Percentiles rank a stretch among this genome's conserved stretches.
These are phyloP conservation scores for Dolichallabes microphthalmus DNA, from an alignment of 2,113 vertebrate genomes.

Conservation along the genomic window DNA sequence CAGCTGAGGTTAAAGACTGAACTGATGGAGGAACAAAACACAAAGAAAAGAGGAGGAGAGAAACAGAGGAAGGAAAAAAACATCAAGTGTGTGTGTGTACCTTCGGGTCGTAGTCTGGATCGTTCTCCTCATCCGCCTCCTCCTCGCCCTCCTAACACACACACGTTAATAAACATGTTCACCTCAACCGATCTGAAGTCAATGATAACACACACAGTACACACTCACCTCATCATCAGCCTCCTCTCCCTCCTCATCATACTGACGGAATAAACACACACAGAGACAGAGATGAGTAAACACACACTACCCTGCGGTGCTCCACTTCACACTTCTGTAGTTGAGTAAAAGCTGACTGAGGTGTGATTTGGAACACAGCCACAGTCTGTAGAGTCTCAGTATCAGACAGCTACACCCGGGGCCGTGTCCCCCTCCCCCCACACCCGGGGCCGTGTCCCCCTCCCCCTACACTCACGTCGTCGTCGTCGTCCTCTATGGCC, in stretches of 20 bases:
- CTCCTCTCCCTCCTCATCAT: constrained; percentile 98
- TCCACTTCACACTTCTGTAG: not conserved
- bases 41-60: too few species aligned
- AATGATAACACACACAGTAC: not conserved
- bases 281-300: not conserved
- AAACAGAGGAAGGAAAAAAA: too few species aligned
- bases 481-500: constrained; percentile 97
- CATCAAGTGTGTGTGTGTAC: constrained; percentile 61
- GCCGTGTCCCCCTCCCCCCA: too few species aligned
- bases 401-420: not conserved
- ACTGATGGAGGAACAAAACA: too few species aligned
- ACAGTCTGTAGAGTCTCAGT: too few species aligned
- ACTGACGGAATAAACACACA: constrained; percentile 73
- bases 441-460: not conserved
- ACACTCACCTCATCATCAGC: constrained; percentile 92
- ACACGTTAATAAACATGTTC: not conserved
- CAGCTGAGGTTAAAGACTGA: too few species aligned
- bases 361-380: not conserved
- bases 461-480: constrained; percentile 78
- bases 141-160: constrained; percentile 89
- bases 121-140: constrained; percentile 98
- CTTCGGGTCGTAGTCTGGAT: constrained; percentile 96
- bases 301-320: not conserved
- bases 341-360: not conserved
- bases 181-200: not conserved